Percentiles rank a stretch among this genome's conserved stretches.
Conservation (phyloP, 1,140 invertebrate species). For the Magallana angulata region DNA sequence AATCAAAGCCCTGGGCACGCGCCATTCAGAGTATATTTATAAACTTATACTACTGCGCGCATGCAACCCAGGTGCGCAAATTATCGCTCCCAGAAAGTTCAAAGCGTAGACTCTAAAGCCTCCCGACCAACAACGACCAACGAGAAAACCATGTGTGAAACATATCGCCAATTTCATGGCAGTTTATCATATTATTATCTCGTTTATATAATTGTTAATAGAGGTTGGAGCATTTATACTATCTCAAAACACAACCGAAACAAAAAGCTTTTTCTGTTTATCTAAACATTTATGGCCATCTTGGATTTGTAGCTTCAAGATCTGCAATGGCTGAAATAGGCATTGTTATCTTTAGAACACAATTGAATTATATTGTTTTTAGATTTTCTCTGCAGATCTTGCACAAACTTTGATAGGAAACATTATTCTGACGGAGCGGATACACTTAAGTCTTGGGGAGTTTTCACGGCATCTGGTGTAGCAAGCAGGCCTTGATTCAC, state of each 20-base stretch:
- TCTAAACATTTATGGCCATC: conserved; percentile 35
- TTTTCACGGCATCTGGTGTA: conserved; percentile 14
- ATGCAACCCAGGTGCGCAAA: conserved; percentile 1
- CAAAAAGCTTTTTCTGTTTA: background rate
- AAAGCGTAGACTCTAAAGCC: background rate
- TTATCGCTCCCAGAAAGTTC: conserved; percentile 22
- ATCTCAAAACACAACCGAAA: conserved; percentile 9
- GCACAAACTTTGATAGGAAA: background rate
- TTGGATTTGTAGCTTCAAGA: background rate
- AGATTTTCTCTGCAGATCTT: background rate
- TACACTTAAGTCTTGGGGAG: conserved; percentile 5
- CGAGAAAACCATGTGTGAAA: background rate
- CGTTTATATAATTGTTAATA: conserved; percentile 33
- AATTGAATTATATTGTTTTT: conserved; percentile 27
- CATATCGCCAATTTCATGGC: conserved; percentile 27
- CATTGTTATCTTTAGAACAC: background rate
- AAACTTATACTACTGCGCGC: background rate
- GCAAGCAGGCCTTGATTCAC: background rate
- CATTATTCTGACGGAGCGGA: background rate
- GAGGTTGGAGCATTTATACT: background rate
- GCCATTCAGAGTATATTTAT: background rate
- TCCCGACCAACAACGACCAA: background rate
- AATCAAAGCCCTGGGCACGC: background rate
- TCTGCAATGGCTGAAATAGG: conserved; percentile 17
- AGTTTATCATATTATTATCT: conserved; percentile 35